Conservation (phyloP, 2,113 vertebrate genomes). For the Perca fluviatilis region DNA sequence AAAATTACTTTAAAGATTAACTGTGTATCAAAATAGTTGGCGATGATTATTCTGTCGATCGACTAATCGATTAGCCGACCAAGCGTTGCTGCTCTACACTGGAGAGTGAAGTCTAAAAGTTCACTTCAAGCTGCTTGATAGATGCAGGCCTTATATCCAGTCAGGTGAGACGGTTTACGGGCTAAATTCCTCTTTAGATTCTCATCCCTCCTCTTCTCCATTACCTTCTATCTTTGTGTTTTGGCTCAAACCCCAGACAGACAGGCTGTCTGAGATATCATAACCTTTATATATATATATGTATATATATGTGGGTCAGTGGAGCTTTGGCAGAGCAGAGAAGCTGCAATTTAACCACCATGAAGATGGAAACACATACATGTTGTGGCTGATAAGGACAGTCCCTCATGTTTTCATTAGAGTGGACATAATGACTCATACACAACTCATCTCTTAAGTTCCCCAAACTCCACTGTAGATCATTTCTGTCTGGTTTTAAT, state of each 20-base stretch:
- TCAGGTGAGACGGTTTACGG: not conserved
- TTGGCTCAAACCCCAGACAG: slow-evolving; percentile 5
- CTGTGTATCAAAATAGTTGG: too few species aligned
- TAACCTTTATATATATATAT: slow-evolving; percentile 15
- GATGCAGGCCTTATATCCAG: not conserved
- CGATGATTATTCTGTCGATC: too few species aligned
- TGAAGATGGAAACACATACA: not conserved
- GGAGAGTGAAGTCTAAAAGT: not conserved
- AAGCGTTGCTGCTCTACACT: too few species aligned
- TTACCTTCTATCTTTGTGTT: slow-evolving; percentile 1
- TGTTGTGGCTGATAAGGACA: not conserved
- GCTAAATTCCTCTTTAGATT: not conserved
- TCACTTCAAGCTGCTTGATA: too few species aligned
- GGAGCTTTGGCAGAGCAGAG: slow-evolving; percentile 25
- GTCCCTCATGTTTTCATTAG: too few species aligned
- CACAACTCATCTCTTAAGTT: not conserved
- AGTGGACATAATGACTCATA: too few species aligned
- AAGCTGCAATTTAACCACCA: not conserved
- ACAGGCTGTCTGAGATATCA: slow-evolving; percentile 1
- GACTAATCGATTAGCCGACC: too few species aligned
- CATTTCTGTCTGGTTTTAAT: not conserved
- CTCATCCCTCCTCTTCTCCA: not conserved
- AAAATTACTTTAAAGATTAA: too few species aligned
- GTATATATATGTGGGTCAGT: slow-evolving; percentile 49
- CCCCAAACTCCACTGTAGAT: not conserved